phyloP scores from a whole-genome alignment of 64 coral and sea anemone genomes.

The Dendronephthya gigantea region DNA sequence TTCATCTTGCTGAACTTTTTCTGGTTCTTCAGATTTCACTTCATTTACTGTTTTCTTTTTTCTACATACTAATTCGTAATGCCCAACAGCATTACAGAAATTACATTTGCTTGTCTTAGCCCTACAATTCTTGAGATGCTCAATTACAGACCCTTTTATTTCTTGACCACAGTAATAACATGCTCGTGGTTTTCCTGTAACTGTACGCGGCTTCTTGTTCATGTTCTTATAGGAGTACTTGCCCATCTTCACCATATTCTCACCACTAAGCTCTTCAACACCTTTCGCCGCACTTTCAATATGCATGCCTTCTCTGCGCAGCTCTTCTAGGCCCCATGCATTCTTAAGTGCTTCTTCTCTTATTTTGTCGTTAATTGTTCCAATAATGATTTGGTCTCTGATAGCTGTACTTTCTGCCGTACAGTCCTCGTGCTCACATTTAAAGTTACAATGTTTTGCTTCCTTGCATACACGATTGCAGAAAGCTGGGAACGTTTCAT shows the following conservation, averaged over 20 bases:
- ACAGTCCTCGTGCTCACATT: no score
- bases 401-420: no score
- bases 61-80: no score
- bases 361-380: not conserved
- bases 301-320: not conserved
- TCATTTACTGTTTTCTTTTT: not conserved
- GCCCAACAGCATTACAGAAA: no score
- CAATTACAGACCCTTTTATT: not conserved
- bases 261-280: not conserved
- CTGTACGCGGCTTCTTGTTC: no score
- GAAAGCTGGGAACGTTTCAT: not conserved
- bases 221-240: not conserved
- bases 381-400: not conserved
- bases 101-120: not conserved
- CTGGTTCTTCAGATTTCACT: no score
- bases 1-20: no score
- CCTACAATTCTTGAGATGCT: not conserved
- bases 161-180: no score
- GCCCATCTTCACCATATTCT: not conserved
- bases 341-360: not conserved
- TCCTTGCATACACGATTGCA: not conserved
- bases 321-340: not conserved
- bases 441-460: not conserved
- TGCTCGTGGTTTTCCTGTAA: not conserved
- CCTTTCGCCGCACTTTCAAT: not conserved